Evolutionary conservation across 2,113 vertebrate genomes (phyloP).

Genomic region (Rhinolophus sinicus): DNA sequence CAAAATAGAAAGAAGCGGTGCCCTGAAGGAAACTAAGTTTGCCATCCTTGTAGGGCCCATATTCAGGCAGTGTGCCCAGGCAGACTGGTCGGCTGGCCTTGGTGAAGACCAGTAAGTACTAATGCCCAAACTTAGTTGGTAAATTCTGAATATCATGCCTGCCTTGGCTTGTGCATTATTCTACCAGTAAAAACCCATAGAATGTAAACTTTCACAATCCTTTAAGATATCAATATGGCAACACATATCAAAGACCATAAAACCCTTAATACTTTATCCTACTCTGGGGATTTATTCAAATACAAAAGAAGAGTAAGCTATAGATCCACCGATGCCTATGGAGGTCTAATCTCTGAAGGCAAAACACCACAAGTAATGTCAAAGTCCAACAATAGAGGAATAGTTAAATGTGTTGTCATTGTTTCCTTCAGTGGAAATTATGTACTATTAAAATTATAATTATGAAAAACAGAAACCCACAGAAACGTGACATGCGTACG

Average conservation of each 20-base stretch:
- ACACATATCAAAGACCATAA: neutral
- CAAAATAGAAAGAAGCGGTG: neutral
- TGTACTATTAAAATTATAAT: neutral
- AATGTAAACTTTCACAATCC: neutral
- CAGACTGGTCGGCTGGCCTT: neutral
- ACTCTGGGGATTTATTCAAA: conserved; percentile 35
- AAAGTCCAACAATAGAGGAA: neutral
- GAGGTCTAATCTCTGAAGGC: neutral
- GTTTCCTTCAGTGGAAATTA: neutral
- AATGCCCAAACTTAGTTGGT: neutral
- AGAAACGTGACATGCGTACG: neutral
- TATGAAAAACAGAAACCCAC: neutral
- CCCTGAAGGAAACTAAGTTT: too few relatives aligned
- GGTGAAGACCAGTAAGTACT: neutral
- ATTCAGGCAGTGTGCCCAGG: neutral
- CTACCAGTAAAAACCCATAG: neutral
- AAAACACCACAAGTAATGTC: neutral
- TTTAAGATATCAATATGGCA: conserved; percentile 32
- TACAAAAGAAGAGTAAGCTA: neutral
- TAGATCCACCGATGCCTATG: neutral
- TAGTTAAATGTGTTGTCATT: neutral
- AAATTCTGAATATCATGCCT: neutral
- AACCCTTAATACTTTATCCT: conserved; percentile 17
- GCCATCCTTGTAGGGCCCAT: neutral
- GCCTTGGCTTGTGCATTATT: neutral